Evolutionary conservation across 2,888 invertebrate genomes (phyloP), one percentile per base, ranked within the genome.

Genomic region (Hirtodrosophila duncani): DNA sequence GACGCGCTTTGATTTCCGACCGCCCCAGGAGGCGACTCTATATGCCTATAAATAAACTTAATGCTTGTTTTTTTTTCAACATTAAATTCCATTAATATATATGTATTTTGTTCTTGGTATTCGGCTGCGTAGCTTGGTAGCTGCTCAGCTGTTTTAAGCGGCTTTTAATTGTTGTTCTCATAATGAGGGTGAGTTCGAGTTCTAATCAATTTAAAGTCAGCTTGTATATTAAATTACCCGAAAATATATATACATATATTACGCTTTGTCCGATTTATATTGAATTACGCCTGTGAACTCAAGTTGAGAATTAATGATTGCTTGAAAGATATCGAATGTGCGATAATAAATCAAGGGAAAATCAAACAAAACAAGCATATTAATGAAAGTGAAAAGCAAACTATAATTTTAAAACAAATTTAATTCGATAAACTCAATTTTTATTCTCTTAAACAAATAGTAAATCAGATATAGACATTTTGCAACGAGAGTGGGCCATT

Each of bases 1-100:
- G 23, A 42, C 61, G 45, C 70, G 74, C 78, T 77, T 72, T 72
- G 78, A 77, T 77, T 77, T 67, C 33, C 36, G 50, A 48, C 67
- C 44, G 39, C 37, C 21, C 14, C 14, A 10, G 31, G 24, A 18
- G 44, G 16, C 3, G 10, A 9, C 5, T 18, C 21, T 13, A 7
- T 27, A 21, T 21, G 20, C 6, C n/a, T 6, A 14, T 7, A 3
- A n/a, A 24, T 5, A 7, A 3, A 7, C 5, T 24, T 24, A 24
- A 24, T 24, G 24, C 24, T 38, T 46, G 34, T 53, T 39, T 65
- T 48, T 61, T 52, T 65, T 62, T 62, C 65, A 64, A 57, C 61
- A 64, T 43, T 41, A 49, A 33, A 61, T 61, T 31, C 38, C 51
- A 43, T 56, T 30, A 11, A 30, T 11, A 30, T 3, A 11, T 6